phyloP scores from a whole-genome alignment of 2,888 invertebrate genomes.

The Sabellastarte sp. region DNA sequence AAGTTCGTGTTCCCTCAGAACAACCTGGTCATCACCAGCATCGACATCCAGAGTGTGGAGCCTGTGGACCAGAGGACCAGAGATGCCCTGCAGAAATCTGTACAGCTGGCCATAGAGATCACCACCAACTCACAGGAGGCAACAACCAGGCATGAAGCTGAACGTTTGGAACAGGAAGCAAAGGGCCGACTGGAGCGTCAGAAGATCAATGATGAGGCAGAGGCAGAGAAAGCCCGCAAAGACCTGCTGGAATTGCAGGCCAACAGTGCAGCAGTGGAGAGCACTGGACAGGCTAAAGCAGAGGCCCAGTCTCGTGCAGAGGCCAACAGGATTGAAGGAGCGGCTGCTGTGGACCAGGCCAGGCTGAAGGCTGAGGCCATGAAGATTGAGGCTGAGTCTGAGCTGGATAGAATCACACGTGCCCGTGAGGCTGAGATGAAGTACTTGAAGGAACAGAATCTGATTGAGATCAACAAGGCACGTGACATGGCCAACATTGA shows the following conservation, averaged over 20 bases:
- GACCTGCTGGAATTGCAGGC: slow-evolving; percentile 61
- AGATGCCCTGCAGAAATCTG: slow-evolving; percentile 62
- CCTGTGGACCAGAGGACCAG: slow-evolving; percentile 63
- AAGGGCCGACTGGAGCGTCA: slow-evolving; percentile 62
- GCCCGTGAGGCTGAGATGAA: slow-evolving; percentile 61
- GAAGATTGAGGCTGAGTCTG: slow-evolving; percentile 60
- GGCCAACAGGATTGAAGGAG: slow-evolving; percentile 61
- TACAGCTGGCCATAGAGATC: slow-evolving; percentile 64
- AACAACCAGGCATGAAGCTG: slow-evolving; percentile 61
- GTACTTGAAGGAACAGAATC: slow-evolving; percentile 59
- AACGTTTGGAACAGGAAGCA: slow-evolving; percentile 62
- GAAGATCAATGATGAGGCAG: slow-evolving; percentile 62
- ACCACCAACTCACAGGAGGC: slow-evolving; percentile 64
- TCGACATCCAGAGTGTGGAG: slow-evolving; percentile 63
- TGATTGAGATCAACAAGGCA: slow-evolving; percentile 56
- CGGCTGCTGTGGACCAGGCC: slow-evolving; percentile 63
- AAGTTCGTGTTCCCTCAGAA: slow-evolving; percentile 61
- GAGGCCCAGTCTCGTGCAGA: slow-evolving; percentile 63
- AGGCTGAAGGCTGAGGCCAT: slow-evolving; percentile 60
- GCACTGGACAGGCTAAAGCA: slow-evolving; percentile 63
- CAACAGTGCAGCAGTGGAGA: slow-evolving; percentile 62
- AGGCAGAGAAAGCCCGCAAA: slow-evolving; percentile 60
- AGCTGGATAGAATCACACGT: slow-evolving; percentile 57
- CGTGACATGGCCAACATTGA: slow-evolving; percentile 59
- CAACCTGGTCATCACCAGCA: slow-evolving; percentile 60